Evolutionary conservation across 2,113 vertebrate species (phyloP).

Genomic region (Saguinus imperator): DNA sequence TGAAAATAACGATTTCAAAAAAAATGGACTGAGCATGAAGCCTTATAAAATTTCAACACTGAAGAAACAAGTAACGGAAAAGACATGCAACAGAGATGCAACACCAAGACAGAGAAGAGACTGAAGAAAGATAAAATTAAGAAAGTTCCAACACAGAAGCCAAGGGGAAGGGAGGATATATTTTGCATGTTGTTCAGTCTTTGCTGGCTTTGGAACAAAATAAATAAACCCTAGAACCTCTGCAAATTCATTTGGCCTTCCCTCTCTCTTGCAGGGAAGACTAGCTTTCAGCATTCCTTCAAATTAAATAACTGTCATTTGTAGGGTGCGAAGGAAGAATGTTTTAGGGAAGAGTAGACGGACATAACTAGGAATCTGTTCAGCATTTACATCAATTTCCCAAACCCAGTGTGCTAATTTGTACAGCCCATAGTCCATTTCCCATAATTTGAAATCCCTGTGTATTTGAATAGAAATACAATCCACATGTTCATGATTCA

Average conservation of each 20-base stretch:
- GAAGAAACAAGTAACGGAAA: not conserved
- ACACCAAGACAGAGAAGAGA: not conserved
- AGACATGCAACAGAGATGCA: not conserved
- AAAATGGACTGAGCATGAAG: not conserved
- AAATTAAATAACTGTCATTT: not conserved
- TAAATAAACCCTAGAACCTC: conserved; percentile 30
- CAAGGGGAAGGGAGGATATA: conserved; percentile 11
- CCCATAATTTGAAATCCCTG: conserved; percentile 54
- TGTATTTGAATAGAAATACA: conserved; percentile 45
- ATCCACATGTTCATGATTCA: conserved; percentile 69
- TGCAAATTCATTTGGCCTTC: conserved; percentile 33
- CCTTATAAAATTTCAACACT: not conserved
- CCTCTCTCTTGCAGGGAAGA: conserved; percentile 21
- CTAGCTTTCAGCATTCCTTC: not conserved
- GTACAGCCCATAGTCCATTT: conserved; percentile 24
- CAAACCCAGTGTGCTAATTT: not conserved
- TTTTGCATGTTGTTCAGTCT: conserved; percentile 1
- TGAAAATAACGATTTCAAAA: not conserved
- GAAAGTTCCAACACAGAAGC: conserved; percentile 48
- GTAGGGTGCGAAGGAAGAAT: conserved; percentile 10
- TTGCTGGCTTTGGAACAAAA: conserved; percentile 18
- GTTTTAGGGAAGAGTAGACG: not conserved
- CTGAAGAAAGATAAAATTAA: not conserved
- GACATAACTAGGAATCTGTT: not conserved
- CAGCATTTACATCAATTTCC: not conserved